phyloP scores from a whole-genome alignment of 2,113 vertebrate genomes.

The Uropsilus gracilis region DNA sequence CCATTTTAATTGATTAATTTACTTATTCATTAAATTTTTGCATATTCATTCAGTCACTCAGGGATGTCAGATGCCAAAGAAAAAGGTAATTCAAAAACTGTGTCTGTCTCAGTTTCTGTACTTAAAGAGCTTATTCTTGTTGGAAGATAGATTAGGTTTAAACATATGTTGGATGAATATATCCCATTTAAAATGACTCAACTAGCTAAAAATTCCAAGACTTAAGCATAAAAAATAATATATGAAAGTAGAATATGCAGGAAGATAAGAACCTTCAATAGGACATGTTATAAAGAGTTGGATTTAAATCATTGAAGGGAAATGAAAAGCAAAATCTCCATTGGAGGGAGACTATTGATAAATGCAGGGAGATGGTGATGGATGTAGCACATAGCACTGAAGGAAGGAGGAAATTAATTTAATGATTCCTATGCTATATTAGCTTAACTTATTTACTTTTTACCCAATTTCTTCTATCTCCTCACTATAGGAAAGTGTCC shows the following conservation, averaged over 20 bases:
- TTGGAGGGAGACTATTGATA: background rate
- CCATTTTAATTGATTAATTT: background rate
- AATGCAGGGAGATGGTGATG: background rate
- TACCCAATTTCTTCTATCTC: background rate
- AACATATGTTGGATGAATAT: background rate
- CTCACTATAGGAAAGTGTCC: background rate
- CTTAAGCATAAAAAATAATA: background rate
- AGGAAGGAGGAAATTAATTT: background rate
- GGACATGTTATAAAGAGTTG: background rate
- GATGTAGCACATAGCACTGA: fast-evolving
- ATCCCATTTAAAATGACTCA: background rate
- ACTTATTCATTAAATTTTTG: background rate
- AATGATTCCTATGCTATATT: background rate
- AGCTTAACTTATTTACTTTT: background rate
- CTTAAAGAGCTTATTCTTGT: background rate
- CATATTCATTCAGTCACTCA: background rate
- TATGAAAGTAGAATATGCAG: background rate
- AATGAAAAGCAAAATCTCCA: background rate
- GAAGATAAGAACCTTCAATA: background rate
- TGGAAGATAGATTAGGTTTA: background rate
- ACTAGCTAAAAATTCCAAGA: background rate
- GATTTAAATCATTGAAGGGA: background rate
- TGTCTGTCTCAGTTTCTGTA: background rate
- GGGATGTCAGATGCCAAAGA: background rate
- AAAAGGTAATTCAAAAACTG: background rate